Conservation (phyloP, 2,113 vertebrate species). For the Colaptes auratus region DNA sequence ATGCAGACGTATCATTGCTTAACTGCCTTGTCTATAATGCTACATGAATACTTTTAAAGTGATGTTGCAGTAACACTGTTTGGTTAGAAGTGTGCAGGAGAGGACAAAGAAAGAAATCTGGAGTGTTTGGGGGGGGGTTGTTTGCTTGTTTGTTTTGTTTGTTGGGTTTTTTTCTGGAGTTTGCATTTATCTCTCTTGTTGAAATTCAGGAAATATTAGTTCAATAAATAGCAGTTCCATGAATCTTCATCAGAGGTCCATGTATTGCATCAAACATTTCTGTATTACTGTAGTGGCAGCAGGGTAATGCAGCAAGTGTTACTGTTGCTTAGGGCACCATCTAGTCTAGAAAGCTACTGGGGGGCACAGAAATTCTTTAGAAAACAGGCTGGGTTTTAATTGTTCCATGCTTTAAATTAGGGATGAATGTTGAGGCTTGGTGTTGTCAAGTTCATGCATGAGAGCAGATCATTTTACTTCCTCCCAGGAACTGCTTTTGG, state of each 20-base stretch:
- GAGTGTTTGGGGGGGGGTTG: not conserved
- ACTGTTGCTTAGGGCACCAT: not conserved
- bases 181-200: not conserved
- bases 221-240: rapidly evolving
- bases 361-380: not conserved
- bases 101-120: not conserved
- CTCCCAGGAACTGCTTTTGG: not conserved
- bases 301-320: not conserved
- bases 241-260: rapidly evolving
- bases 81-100: not conserved
- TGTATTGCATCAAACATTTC: not conserved
- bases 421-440: not conserved
- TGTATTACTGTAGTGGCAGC: not conserved
- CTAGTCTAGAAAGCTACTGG: not conserved
- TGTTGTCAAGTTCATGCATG: not conserved
- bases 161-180: not conserved
- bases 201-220: not conserved
- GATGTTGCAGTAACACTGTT: not conserved
- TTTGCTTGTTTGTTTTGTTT: not conserved
- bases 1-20: not conserved
- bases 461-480: not conserved
- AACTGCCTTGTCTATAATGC: not conserved
- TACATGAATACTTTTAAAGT: not conserved
- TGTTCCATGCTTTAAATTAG: not conserved
- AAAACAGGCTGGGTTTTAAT: not conserved